Conservation (phyloP, 1,140 invertebrate genomes). For the Drosophila lacertosa region DNA sequence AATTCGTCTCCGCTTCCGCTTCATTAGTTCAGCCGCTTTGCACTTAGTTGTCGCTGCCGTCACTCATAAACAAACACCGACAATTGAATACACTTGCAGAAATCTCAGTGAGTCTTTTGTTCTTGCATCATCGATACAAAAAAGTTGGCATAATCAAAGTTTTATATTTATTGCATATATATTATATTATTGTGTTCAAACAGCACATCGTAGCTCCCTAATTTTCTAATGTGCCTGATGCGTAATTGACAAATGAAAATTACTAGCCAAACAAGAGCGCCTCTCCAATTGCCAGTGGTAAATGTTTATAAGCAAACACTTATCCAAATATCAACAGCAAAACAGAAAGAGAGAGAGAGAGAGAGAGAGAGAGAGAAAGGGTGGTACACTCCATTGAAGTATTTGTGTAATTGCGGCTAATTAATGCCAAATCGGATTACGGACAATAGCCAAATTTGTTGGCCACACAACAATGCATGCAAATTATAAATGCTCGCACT, state of each 20-base stretch:
- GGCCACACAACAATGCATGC: background rate
- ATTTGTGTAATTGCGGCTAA: conserved; percentile 51
- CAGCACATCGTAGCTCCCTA: too few species aligned
- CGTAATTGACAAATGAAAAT: too few species aligned
- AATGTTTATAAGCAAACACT: conserved; percentile 61
- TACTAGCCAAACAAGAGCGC: too few species aligned
- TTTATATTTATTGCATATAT: too few species aligned
- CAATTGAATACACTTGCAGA: too few species aligned
- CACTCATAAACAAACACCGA: too few species aligned
- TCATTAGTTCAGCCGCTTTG: conserved; percentile 56
- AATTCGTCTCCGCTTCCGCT: conserved; percentile 72
- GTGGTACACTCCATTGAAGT: too few species aligned
- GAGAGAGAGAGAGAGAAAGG: background rate
- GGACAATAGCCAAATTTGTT: conserved; percentile 1
- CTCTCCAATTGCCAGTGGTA: conserved; percentile 37
- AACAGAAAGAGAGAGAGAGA: background rate
- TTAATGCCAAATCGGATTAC: conserved; percentile 50
- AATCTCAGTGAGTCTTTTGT: too few species aligned
- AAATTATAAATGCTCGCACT: conserved; percentile 3
- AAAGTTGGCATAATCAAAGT: too few species aligned
- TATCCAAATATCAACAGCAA: conserved; percentile 24
- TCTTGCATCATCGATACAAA: too few species aligned
- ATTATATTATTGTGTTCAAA: too few species aligned
- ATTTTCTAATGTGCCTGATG: too few species aligned
- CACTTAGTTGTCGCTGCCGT: conserved; percentile 1